A percentile compares a stretch with the other conserved stretches of the same genome.
Conservation (phyloP, 2,113 vertebrate species). For the Scortum barcoo region DNA sequence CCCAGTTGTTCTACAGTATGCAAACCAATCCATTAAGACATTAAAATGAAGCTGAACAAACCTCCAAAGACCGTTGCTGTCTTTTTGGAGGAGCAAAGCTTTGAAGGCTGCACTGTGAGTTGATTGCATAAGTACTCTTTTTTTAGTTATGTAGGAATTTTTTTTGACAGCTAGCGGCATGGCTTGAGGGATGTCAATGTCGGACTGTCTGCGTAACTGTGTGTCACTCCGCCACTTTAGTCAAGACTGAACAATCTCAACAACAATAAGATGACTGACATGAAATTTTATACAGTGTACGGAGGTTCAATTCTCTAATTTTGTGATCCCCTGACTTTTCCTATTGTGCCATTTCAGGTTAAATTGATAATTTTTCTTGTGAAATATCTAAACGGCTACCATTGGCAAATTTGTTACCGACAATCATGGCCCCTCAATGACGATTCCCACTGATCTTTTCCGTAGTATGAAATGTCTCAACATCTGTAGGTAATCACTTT, state of each 20-base stretch:
- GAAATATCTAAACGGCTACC: not conserved
- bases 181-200: not conserved
- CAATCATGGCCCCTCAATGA: not conserved
- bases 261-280: not conserved
- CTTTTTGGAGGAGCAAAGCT: not conserved
- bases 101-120: not conserved
- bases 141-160: not conserved
- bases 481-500: not conserved
- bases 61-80: not conserved
- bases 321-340: not conserved
- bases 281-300: not conserved
- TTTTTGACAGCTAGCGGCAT: not conserved
- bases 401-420: not conserved
- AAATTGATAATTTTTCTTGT: not conserved
- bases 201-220: not conserved
- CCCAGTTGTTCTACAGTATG: not conserved
- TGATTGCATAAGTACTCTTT: not conserved
- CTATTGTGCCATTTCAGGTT: not conserved
- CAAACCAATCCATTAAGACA: conserved; percentile 3
- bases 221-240: not conserved
- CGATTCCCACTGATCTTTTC: not conserved
- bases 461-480: not conserved
- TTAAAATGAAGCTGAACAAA: not conserved
- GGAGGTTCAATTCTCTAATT: not conserved
- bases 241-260: not conserved